Evolutionary conservation across 2,888 invertebrate species (phyloP), one percentile per base, ranked within the genome.

Genomic region (Phaonia tiefii): DNA sequence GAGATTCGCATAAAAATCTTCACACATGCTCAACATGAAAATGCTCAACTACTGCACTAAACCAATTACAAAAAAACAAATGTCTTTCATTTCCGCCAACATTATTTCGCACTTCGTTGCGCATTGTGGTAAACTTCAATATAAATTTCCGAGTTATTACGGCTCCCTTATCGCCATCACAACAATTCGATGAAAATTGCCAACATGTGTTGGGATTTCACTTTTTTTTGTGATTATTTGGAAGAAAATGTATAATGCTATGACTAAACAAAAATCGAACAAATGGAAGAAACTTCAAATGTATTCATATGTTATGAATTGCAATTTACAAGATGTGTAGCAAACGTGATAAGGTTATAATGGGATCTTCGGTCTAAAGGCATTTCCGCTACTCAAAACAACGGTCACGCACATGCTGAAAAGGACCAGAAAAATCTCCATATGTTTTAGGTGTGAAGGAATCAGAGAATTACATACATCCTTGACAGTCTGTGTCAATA

Each of bases 281-380:
- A 5, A 11, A 51, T 17, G n/a, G 22, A 66, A 31, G 8, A 31
- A n/a, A n/a, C n/a, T 20, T n/a, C 39, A 39, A 51, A 37, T 69
- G 39, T 54, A 69, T 54, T 22, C 51, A 69, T 69, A 39, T 20
- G 51, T 39, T 54, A 69, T 39, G 51, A 69, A 69, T 54, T 37
- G 51, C 51, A 54, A 69, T 69, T 69, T 69, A 69, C n/a, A n/a
- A n/a, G n/a, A n/a, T 69, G 39, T 69, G 67, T 37, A 5, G 8
- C 8, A 54, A 54, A 69, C 67, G 67, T 69, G 67, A 69, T 69
- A 69, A 51, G 67, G 51, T 69, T 69, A 54, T 69, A 69, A 51
- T 69, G 51, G 17, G 22, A 20, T 39, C 31, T 31, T 31, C 31
- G 3, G 4, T 31, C 54, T 54, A n/a, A n/a, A n/a, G n/a, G n/a